Conservation (phyloP, 2,113 vertebrate species). For the Lophura nycthemera region DNA sequence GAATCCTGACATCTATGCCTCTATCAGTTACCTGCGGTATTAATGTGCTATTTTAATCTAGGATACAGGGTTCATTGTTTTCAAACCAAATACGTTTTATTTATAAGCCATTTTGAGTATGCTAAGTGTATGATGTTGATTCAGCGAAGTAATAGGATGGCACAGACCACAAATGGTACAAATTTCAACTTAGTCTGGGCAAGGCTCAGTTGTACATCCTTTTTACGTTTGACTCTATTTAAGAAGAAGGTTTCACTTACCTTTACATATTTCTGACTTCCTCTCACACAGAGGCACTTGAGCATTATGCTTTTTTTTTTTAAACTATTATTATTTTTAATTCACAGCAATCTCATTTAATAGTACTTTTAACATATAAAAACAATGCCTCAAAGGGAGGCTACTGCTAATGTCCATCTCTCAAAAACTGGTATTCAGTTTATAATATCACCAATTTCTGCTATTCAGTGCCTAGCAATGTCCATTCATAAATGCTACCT, state of each 20-base stretch:
- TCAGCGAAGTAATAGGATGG: conserved; percentile 13
- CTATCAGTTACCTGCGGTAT: background rate
- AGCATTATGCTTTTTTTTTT: conserved; percentile 8
- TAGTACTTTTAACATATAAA: background rate
- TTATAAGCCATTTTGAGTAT: conserved; percentile 28
- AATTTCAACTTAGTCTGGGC: background rate
- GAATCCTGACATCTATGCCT: conserved; percentile 43
- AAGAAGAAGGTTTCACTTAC: conserved; percentile 55
- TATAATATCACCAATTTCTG: background rate
- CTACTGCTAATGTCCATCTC: background rate
- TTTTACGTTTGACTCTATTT: background rate
- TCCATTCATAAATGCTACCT: background rate
- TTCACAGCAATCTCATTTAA: background rate
- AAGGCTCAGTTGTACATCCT: background rate
- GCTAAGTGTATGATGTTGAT: background rate
- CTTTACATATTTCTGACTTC: conserved; percentile 49
- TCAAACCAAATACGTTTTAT: background rate
- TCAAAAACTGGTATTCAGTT: background rate
- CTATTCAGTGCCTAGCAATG: background rate
- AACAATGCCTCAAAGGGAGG: background rate
- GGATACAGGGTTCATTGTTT: conserved; percentile 11
- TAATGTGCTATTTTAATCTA: conserved; percentile 24
- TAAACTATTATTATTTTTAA: background rate
- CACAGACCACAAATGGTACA: conserved; percentile 35
- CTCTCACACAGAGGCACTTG: conserved; percentile 65